Conservation (phyloP, 2,797 vertebrate species). For the Limosa lapponica region DNA sequence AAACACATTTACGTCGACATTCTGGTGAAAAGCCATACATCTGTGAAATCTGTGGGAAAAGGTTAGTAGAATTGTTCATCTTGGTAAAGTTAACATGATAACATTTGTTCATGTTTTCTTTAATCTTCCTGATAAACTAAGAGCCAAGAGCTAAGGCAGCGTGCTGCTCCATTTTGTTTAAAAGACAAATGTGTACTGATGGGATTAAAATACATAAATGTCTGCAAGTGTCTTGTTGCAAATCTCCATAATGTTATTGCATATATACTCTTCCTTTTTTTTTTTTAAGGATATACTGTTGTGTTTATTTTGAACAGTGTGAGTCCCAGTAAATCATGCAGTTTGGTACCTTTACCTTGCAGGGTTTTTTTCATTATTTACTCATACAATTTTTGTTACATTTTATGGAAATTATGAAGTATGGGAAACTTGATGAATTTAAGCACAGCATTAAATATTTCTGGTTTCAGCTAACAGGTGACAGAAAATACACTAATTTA, state of each 20-base stretch:
- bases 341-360: background rate
- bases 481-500: background rate
- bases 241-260: background rate
- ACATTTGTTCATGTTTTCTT: background rate
- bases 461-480: background rate
- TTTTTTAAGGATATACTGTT: background rate
- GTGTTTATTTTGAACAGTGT: background rate
- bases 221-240: background rate
- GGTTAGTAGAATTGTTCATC: conserved; percentile 78
- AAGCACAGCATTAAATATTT: background rate
- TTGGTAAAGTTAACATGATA: background rate
- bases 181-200: background rate
- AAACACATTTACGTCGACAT: conserved; percentile 94
- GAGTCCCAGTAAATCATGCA: background rate
- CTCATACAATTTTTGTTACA: background rate
- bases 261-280: background rate
- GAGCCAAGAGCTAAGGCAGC: background rate
- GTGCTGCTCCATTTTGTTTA: background rate
- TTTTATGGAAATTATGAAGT: background rate
- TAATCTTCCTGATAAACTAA: background rate
- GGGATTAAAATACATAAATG: background rate
- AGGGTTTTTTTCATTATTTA: background rate
- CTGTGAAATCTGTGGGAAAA: conserved; percentile 97
- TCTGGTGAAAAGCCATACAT: conserved; percentile 98
- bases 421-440: background rate